Evolutionary conservation across 1,140 invertebrate genomes (phyloP).

Genomic region (Monomorium pharaonis): DNA sequence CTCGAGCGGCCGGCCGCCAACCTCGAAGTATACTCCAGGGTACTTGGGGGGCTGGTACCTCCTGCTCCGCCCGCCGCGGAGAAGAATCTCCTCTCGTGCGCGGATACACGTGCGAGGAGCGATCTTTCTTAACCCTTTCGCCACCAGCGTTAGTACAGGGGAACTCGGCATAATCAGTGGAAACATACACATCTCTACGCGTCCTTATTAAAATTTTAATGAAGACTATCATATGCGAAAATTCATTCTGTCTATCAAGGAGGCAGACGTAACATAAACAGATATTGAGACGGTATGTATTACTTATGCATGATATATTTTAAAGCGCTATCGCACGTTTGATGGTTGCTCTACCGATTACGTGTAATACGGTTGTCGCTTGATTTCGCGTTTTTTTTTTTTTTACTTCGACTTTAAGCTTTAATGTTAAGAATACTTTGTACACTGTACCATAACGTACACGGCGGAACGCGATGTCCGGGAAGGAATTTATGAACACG

Average conservation of each 20-base stretch:
- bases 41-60: conserved; percentile 32
- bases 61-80: background rate
- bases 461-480: background rate
- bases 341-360: background rate
- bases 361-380: background rate
- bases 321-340: background rate
- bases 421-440: background rate
- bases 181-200: conserved; percentile 14
- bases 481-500: background rate
- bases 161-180: conserved; percentile 27
- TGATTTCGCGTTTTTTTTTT: background rate
- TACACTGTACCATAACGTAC: too few relatives aligned
- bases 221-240: background rate
- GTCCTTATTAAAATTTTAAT: conserved; percentile 43
- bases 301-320: conserved; percentile 20
- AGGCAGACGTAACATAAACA: conserved; percentile 13
- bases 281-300: background rate
- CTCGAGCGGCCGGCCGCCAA: conserved; percentile 41
- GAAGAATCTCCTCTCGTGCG: conserved; percentile 31
- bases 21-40: conserved; percentile 43
- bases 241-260: conserved; percentile 16
- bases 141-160: conserved; percentile 7
- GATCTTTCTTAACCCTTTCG: conserved; percentile 23
- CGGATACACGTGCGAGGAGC: conserved; percentile 29
- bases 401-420: background rate